Percentiles rank a stretch among this genome's conserved stretches.
Evolutionary conservation across 2,797 vertebrate species (phyloP).

Genomic region (Meda fulgida): DNA sequence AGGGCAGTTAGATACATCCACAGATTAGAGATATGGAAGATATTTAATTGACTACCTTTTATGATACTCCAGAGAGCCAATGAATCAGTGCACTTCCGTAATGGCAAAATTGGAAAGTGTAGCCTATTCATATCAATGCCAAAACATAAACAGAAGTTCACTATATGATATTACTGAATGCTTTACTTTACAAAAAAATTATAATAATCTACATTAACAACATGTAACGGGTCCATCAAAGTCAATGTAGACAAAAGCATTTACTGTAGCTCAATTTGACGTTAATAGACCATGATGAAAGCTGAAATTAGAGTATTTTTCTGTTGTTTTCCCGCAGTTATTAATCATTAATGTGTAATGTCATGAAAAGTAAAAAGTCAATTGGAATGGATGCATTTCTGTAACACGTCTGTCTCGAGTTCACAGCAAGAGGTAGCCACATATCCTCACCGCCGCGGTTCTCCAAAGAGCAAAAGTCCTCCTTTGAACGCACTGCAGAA

Average conservation of each 20-base stretch:
- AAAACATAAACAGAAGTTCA: conserved; percentile 1
- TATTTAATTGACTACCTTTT: conserved; percentile 75
- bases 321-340: conserved; percentile 66
- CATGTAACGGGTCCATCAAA: conserved; percentile 1
- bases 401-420: conserved; percentile 74
- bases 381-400: conserved; percentile 77
- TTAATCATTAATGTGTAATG: conserved; percentile 72
- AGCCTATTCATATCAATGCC: conserved; percentile 9
- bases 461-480: conserved; percentile 65
- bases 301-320: conserved; percentile 50
- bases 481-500: conserved; percentile 65
- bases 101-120: conserved; percentile 20
- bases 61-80: conserved; percentile 38
- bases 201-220: background rate
- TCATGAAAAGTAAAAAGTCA: conserved; percentile 76
- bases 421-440: conserved; percentile 59
- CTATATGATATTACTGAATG: background rate
- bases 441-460: conserved; percentile 56
- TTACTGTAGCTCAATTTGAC: conserved; percentile 4
- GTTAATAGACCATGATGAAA: conserved; percentile 22
- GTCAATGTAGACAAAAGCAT: background rate
- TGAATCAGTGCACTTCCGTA: background rate
- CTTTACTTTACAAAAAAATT: background rate
- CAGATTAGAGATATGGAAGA: conserved; percentile 77
- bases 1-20: conserved; percentile 69